Base-by-base conservation (phyloP, 2,113 vertebrate genomes). In the Chiloscyllium plagiosum region DNA sequence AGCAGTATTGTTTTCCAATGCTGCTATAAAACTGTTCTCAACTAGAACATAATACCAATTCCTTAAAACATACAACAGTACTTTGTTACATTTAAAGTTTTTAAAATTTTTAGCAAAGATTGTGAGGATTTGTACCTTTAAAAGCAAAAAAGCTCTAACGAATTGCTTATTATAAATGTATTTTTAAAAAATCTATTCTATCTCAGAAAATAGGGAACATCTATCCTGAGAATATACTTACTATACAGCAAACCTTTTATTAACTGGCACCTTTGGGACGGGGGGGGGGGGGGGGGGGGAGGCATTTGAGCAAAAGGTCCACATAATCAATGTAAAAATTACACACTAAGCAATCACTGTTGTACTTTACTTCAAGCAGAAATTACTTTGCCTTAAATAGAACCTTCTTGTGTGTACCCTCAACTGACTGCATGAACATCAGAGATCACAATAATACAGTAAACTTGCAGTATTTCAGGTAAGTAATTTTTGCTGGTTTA, bases 241-340 rank as follows among this genome's bases (percentile, higher is more conserved):
- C 29, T 56, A 12, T 61, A 61, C 7, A 61, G 56, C 8, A 61
- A 61, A 61, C 8, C 7, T 61, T 61, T 61, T 61, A 61, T 61
- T 61, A 61, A 61, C 56, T 12, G 56, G 12, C 10, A 61, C 56
- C 56, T 12, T 10, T 61, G 56, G 56, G 10, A 10, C 56, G 6
- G 12, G 7, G 56, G 12, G 10, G 0, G 56, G 7, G 56, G 12
- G 10, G 0, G 56, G n/a, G n/a, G n/a, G 0, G 0, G 56, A 1
- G 56, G 0, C 56, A 61, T 7, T 12, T 61, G 56, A 12, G 7
- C 56, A 61, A 61, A 12, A 12, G 56, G 56, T 61, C 56, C 56
- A 61, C 56, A 61, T 61, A 61, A 12, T 61, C 0, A 61, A 61
- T 61, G 7, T 12, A 61, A 61, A 61, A 61, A 6, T 47, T 47